Evolutionary conservation across 2,888 invertebrate species (phyloP), one percentile per base, ranked within the genome.

Genomic region (Troglohyphantes excavatus): DNA sequence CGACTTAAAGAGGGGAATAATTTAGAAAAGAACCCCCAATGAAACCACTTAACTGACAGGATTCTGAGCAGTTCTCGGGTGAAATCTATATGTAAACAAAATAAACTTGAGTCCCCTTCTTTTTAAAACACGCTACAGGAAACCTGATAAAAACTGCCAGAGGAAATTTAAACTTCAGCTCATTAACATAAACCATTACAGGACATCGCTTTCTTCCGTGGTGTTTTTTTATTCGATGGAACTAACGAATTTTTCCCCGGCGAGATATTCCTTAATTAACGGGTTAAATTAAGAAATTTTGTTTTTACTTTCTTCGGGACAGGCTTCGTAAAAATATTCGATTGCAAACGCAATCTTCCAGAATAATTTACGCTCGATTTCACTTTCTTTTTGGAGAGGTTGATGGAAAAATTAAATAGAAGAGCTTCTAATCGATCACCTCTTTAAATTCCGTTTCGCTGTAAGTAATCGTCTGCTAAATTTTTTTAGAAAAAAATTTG

Each of bases 141-240:
- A 27, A 17, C 59, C 33, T 68, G 63, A 63, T 73, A 82, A 83
- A 83, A 72, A 19, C 17, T 26, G 23, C 61, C 63, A 19, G 19
- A 26, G 29, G 73, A 83, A 83, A 83, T 83, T 73, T 73, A 73
- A 43, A 83, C 83, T 33, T 70, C 19, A 3, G 23, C 63, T 83
- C 83, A 83, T 83, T 73, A 83, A 73, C 83, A 83, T 83, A 83
- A 72, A 73, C 83, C 83, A 83, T 83, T 83, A 83, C 63, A 73
- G 65, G 78, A 78, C 78, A 65, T 26, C 63, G 26, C 27, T 73
- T 75, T 65, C 63, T 78, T 63, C 65, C 3, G 3, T 13, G 29
- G 19, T 17, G 61, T 73, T 72, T 72, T 83, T 72, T 83, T 72
- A 39, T 19, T n/a, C 21, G 23, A 43, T 63, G 61, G 33, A 43